phyloP scores from a whole-genome alignment of 2,113 vertebrate genomes.

The Phylloscopus trochilus region DNA sequence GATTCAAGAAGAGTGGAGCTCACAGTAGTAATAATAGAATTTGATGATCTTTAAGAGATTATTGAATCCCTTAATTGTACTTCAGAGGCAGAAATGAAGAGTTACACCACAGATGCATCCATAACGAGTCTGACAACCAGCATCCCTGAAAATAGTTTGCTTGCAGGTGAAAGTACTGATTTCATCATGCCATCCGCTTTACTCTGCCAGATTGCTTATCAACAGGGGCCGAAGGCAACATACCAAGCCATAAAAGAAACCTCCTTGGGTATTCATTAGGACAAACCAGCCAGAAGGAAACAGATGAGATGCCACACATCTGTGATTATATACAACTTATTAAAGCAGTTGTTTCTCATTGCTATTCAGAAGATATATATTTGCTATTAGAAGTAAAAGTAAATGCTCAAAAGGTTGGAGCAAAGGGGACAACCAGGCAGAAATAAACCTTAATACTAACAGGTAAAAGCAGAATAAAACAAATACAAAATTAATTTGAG shows the following conservation, averaged over 20 bases:
- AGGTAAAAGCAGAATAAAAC: background rate
- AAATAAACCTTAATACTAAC: background rate
- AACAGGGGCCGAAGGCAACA: conserved; percentile 24
- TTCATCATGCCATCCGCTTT: conserved; percentile 9
- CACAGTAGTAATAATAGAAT: background rate
- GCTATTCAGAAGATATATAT: background rate
- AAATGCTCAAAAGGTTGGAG: background rate
- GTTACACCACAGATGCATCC: conserved; percentile 4
- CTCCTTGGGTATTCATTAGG: conserved; percentile 37
- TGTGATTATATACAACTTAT: conserved; percentile 1
- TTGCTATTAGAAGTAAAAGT: background rate
- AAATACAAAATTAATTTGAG: background rate
- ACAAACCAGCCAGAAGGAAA: conserved; percentile 50
- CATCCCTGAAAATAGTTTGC: conserved; percentile 24
- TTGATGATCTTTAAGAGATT: background rate
- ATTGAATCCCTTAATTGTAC: background rate
- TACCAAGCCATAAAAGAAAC: conserved; percentile 44
- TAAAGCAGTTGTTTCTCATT: background rate
- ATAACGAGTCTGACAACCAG: background rate
- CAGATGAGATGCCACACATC: background rate
- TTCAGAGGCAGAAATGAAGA: conserved; percentile 29
- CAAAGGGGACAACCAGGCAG: background rate
- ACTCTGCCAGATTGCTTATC: conserved; percentile 48
- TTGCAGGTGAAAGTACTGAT: conserved; percentile 46
- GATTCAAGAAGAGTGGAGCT: background rate